phyloP scores from a whole-genome alignment of 2,888 invertebrate genomes.

The Orgyia antiqua region DNA sequence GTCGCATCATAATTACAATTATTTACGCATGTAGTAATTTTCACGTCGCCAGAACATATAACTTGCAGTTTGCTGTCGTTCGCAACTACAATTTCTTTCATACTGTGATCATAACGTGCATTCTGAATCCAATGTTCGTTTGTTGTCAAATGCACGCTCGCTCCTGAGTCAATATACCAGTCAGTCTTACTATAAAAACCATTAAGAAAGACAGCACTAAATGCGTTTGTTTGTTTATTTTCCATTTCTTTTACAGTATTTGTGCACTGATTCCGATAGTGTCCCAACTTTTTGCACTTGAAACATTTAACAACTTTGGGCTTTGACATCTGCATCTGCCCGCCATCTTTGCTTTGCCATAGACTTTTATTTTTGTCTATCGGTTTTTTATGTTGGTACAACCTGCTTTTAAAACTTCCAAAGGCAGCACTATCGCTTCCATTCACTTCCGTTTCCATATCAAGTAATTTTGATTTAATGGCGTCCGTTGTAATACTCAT shows the following conservation, averaged over 20 bases:
- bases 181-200: slow-evolving; percentile 5
- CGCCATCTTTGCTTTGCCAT: background rate
- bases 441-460: background rate
- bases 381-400: background rate
- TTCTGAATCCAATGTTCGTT: background rate
- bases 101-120: too few species aligned
- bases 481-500: background rate
- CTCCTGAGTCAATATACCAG: slow-evolving; percentile 13
- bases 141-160: slow-evolving; percentile 4
- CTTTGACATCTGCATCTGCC: background rate
- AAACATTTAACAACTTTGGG: background rate
- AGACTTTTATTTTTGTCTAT: background rate
- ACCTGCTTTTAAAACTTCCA: background rate
- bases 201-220: slow-evolving; percentile 8
- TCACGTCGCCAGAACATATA: too few species aligned
- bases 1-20: too few species aligned
- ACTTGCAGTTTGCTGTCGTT: too few species aligned
- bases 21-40: too few species aligned
- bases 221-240: slow-evolving; percentile 6
- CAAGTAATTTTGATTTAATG: slow-evolving; percentile 1
- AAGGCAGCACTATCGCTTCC: background rate
- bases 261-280: slow-evolving; percentile 1
- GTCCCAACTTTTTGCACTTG: slow-evolving; percentile 3
- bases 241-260: background rate
- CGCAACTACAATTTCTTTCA: too few species aligned